Conservation (phyloP, 2,113 vertebrate species). For the Cyprinus carpio region DNA sequence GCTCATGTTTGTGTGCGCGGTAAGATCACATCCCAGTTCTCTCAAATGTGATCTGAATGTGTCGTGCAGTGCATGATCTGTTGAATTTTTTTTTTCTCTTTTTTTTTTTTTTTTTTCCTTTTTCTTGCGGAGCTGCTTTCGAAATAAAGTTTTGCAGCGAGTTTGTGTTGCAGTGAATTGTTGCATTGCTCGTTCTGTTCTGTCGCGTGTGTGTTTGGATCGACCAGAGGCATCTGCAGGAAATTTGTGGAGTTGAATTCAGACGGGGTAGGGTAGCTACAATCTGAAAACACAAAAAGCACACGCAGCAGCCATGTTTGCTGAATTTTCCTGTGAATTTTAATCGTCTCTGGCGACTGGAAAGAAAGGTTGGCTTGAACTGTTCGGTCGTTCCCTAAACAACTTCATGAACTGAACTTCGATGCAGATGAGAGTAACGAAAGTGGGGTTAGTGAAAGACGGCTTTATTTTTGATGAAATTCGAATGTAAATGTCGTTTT, state of each 20-base stretch:
- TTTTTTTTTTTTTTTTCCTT: slow-evolving; percentile 52
- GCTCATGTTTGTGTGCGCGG: slow-evolving; percentile 26
- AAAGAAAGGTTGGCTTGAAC: not conserved
- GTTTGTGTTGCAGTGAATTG: slow-evolving; percentile 11
- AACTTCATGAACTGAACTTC: not conserved
- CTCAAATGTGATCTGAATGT: not conserved
- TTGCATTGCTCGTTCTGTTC: not conserved
- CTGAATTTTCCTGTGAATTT: slow-evolving; percentile 74
- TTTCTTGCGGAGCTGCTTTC: slow-evolving; percentile 45
- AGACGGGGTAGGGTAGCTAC: slow-evolving; percentile 72
- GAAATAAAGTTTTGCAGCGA: slow-evolving; percentile 67
- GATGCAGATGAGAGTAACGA: not conserved
- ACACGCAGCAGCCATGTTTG: slow-evolving; percentile 84
- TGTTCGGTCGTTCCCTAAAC: not conserved
- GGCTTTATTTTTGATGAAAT: slow-evolving; percentile 61
- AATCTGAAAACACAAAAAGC: slow-evolving; percentile 78
- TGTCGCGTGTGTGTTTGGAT: not conserved
- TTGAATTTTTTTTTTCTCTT: slow-evolving; percentile 46
- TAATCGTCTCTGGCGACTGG: slow-evolving; percentile 61
- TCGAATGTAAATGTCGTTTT: slow-evolving; percentile 62
- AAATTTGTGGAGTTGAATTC: slow-evolving; percentile 61
- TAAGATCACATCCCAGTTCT: slow-evolving; percentile 5
- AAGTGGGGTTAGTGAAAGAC: not conserved
- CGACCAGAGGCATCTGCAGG: not conserved
- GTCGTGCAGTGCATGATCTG: slow-evolving; percentile 41